phyloP scores from a whole-genome alignment of 1,140 invertebrate genomes.

The Hycleus cichorii region DNA sequence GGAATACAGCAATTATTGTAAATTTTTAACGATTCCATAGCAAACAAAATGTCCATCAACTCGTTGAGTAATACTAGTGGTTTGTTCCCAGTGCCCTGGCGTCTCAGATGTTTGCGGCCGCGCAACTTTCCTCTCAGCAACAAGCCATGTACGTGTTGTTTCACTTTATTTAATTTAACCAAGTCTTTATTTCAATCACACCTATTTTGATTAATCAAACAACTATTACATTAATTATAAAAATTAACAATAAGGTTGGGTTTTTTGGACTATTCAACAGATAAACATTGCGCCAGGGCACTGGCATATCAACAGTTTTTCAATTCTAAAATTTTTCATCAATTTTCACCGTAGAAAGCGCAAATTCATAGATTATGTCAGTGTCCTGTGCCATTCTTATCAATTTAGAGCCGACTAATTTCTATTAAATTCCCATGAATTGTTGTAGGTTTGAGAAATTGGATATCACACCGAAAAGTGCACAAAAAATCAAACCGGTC shows the following conservation, averaged over 20 bases:
- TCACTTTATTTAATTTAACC: neutral
- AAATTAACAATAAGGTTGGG: constrained; percentile 9
- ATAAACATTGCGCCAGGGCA: constrained; percentile 62
- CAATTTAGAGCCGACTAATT: neutral
- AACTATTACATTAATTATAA: neutral
- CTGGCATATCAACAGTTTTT: constrained; percentile 51
- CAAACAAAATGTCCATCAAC: neutral
- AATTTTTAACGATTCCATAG: neutral
- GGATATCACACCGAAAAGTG: constrained; percentile 98
- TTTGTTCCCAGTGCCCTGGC: constrained; percentile 84
- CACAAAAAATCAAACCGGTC: constrained; percentile 98
- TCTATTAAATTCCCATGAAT: constrained; percentile 31
- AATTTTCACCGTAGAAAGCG: constrained; percentile 31
- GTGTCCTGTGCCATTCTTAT: constrained; percentile 54
- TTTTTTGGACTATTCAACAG: constrained; percentile 34
- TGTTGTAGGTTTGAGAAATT: constrained; percentile 92
- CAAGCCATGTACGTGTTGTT: constrained; percentile 75
- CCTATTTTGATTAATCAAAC: no score
- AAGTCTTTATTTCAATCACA: constrained; percentile 2
- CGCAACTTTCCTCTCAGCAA: constrained; percentile 80
- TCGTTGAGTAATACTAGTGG: constrained; percentile 24
- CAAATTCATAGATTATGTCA: constrained; percentile 45
- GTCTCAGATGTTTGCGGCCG: constrained; percentile 88
- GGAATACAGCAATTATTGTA: neutral
- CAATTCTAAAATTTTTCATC: neutral